A percentile compares a stretch with the other conserved stretches of the same genome.
Evolutionary conservation across 2,113 vertebrate genomes (phyloP).

Genomic region (Herpetotheres cachinnans): DNA sequence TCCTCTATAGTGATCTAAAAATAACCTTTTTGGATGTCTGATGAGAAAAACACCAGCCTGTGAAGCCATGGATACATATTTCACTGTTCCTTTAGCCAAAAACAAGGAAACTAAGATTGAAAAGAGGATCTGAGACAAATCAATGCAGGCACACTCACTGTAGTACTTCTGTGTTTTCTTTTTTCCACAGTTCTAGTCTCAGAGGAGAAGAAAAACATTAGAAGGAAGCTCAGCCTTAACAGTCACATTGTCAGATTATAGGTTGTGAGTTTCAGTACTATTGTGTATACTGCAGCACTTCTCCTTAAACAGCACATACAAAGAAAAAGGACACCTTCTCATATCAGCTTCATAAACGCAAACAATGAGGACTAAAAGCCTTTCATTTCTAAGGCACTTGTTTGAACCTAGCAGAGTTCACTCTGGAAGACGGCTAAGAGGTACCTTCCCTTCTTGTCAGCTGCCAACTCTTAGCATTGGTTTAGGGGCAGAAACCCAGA

Average conservation of each 20-base stretch:
- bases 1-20: slow-evolving; percentile 48
- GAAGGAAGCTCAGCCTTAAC: neutral
- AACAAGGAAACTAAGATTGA: neutral
- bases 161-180: neutral
- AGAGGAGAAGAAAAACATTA: neutral
- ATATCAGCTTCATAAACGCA: neutral
- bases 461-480: neutral
- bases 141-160: neutral
- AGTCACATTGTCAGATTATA: neutral
- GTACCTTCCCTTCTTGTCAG: neutral
- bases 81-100: neutral
- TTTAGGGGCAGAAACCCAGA: neutral
- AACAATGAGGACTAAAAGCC: neutral
- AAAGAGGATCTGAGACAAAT: neutral
- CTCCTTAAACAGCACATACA: neutral
- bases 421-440: neutral
- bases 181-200: neutral
- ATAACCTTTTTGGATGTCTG: slow-evolving; percentile 27
- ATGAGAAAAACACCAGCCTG: slow-evolving; percentile 41
- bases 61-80: neutral
- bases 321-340: neutral
- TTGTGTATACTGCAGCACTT: neutral
- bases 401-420: neutral
- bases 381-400: neutral
- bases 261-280: neutral